Conservation (phyloP, 2,888 invertebrate species). For the Leucophora obtusa region DNA sequence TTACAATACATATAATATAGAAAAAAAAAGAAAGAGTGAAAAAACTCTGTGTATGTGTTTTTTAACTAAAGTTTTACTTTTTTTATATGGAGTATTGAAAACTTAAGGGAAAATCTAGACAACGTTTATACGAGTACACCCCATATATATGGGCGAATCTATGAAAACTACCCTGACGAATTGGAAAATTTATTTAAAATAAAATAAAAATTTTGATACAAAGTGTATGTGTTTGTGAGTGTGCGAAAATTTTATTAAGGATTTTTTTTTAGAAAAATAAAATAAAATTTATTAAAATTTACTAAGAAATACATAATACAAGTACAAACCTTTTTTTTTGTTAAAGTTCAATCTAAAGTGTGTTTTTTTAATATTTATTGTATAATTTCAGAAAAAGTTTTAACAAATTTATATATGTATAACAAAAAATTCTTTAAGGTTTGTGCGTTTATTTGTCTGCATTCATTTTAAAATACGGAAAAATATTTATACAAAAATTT, state of each 20-base stretch:
- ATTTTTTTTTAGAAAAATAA: conserved; percentile 6
- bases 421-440: neutral
- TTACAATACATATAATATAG: neutral
- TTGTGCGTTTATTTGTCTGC: conserved; percentile 19
- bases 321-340: neutral
- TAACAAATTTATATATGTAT: neutral
- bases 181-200: conserved; percentile 23
- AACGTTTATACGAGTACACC: conserved; percentile 29
- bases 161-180: conserved; percentile 54
- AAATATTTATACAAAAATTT: conserved; percentile 47
- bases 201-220: neutral
- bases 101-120: conserved; percentile 21
- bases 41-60: neutral
- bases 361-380: conserved; percentile 5
- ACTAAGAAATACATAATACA: neutral
- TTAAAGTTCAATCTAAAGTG: neutral
- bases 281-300: neutral
- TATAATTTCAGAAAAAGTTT: conserved; percentile 21
- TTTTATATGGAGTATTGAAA: conserved; percentile 42
- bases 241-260: conserved; percentile 15
- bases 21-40: neutral
- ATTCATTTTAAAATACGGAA: conserved; percentile 41
- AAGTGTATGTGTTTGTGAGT: conserved; percentile 30
- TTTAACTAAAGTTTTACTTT: conserved; percentile 6
- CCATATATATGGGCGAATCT: conserved; percentile 35